Base-by-base conservation (phyloP, 1,140 invertebrate genomes). In the Heliothis subflexa region DNA sequence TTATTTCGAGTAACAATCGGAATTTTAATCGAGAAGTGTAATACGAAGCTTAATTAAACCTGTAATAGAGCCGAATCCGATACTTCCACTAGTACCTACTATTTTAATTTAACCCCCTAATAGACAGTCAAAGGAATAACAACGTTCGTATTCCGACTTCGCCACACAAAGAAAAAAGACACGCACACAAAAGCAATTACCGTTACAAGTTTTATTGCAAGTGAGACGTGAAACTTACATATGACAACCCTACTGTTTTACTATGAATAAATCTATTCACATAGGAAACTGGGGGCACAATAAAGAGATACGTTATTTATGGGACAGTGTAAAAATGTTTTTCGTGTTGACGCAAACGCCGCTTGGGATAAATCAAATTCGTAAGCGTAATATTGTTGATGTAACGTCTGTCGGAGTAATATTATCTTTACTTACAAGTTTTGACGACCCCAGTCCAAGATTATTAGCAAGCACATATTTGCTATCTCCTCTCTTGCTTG, bases 191-290 rank as follows among this genome's bases (percentile, higher is more conserved):
- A 25, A 64, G 18, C 59, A 75, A 75, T 75, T 64, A 75, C 73
- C 73, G 59, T 75, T 75, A 75, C 73, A 75, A 75, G 45, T 75
- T 75, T 75, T 75, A 75, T 75, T 50, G 73, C 57, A 33, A 75
- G 57, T 45, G 57, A 50, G 57, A 74, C 72, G 71, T 47, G 57
- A 62, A 75, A 75, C 21, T 75, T 75, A 68, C 50, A 66, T 28
- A 73, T 73, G 47, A 52, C 71, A 47, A 33, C 72, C 70, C 59
- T 54, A 57, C 25, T 59, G 75, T 49, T 66, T 78, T 55, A 78
- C 80, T 74, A 81, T 81, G 80, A 81, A 81, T 81, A 78, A 81
- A 81, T 81, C 79, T 78, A 78, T 81, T 75, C 71, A 25, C 21
- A 76, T 62, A 57, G 70, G 55, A 54, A 71, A 78, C 74, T 55